Evolutionary conservation across 1,140 invertebrate genomes (phyloP).

Genomic region (Nephotettix cincticeps): DNA sequence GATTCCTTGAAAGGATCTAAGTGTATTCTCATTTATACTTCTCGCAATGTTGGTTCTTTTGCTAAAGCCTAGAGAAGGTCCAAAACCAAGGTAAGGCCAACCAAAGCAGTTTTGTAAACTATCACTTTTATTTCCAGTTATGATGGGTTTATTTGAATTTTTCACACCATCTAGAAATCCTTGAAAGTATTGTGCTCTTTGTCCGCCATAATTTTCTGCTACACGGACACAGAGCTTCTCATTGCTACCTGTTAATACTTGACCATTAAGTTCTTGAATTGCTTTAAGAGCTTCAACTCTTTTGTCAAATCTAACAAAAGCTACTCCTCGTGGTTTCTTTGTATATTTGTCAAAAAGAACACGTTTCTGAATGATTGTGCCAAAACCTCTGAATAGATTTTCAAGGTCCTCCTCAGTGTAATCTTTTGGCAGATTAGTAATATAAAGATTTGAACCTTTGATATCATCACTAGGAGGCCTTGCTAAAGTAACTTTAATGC

Average conservation of each 20-base stretch:
- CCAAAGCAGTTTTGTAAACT: too few relatives aligned
- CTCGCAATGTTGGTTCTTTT: too few relatives aligned
- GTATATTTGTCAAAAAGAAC: conserved; percentile 85
- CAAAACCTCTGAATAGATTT: conserved; percentile 81
- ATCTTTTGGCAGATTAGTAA: conserved; percentile 84
- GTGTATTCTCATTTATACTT: too few relatives aligned
- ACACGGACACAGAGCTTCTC: conserved; percentile 86
- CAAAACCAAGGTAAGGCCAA: too few relatives aligned
- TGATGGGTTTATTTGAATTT: too few relatives aligned
- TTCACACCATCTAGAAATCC: conserved; percentile 58
- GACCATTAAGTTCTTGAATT: conserved; percentile 80
- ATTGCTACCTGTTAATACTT: conserved; percentile 76
- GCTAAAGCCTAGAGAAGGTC: too few relatives aligned
- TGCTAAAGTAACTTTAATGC: conserved; percentile 84
- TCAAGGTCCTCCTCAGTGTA: conserved; percentile 80
- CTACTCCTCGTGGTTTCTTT: conserved; percentile 81
- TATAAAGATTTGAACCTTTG: conserved; percentile 93
- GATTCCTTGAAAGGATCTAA: too few relatives aligned
- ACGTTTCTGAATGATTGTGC: conserved; percentile 87
- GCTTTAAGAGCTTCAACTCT: conserved; percentile 86
- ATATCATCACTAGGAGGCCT: conserved; percentile 88
- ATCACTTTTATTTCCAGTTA: too few relatives aligned
- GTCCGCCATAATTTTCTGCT: conserved; percentile 91
- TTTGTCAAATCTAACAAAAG: conserved; percentile 84
- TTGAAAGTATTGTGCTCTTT: conserved; percentile 70